Conservation (phyloP, 1,140 invertebrate genomes). For the Eciton burchellii region DNA sequence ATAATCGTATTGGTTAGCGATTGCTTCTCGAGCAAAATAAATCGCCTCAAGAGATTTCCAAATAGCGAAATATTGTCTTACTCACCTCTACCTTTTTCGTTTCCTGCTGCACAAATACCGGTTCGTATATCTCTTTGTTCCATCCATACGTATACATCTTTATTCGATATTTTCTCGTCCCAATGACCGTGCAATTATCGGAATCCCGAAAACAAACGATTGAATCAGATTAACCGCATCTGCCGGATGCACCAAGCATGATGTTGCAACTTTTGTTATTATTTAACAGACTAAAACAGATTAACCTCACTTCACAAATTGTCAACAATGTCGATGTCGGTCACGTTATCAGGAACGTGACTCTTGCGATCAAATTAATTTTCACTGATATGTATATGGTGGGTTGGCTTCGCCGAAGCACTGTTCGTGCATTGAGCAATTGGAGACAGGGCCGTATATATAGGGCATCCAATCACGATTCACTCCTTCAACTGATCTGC, state of each 20-base stretch:
- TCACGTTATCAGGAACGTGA: not conserved
- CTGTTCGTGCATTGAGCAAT: not conserved
- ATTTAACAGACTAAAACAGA: too few species aligned
- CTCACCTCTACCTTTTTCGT: conserved; percentile 76
- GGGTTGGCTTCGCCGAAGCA: not conserved
- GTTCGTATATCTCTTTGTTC: conserved; percentile 75
- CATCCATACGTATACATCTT: conserved; percentile 74
- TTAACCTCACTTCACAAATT: conserved; percentile 13
- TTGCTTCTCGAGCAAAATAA: not conserved
- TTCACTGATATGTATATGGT: not conserved
- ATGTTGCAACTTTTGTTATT: too few species aligned
- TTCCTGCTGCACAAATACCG: conserved; percentile 70
- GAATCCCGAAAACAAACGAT: not conserved
- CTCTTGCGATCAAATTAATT: not conserved
- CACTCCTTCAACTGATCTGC: not conserved
- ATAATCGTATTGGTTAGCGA: not conserved
- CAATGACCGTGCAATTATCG: not conserved
- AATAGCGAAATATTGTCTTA: conserved; percentile 38
- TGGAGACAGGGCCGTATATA: not conserved
- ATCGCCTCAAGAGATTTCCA: not conserved
- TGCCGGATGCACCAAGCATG: not conserved
- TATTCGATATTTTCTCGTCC: not conserved
- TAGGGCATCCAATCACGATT: not conserved
- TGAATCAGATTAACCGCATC: not conserved
- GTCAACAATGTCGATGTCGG: not conserved